Evolutionary conservation across 2,888 invertebrate species (phyloP), one percentile per base, ranked within the genome.

Genomic region (Thecophora atra): DNA sequence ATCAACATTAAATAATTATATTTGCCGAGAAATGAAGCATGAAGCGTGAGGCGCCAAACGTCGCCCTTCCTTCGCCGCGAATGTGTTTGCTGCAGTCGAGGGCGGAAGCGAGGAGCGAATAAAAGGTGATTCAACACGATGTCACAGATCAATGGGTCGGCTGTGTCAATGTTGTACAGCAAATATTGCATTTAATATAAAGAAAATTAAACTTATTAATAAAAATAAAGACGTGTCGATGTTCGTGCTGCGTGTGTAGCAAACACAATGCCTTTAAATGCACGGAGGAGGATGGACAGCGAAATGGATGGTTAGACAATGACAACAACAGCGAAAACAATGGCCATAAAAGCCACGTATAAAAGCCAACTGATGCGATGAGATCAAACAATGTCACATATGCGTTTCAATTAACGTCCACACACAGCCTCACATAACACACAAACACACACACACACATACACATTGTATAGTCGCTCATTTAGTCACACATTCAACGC

Each of bases 1-100:
- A 58, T 58, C 56, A 26, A 54, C 28, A 24, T 44, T 68, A 44
- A 58, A 58, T 58, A 44, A 68, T 68, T 21, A n/a, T 28, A 65
- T 65, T 44, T 51, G 52, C 5, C n/a, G 51, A n/a, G 17, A 26
- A 30, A n/a, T 52, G 51, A 63, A 51, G 65, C 51, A 17, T 52
- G 28, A n/a, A 65, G 47, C n/a, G 37, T 37, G 28, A n/a, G 51
- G 47, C n/a, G 37, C 11, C 37, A 37, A 37, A 11, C 2, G 37
- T 37, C 37, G 2, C 37, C 11, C 37, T 37, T 6, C 37, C 6
- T 37, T 51, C 51, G 6, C 1, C 0, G 51, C 51, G 51, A 51
- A 51, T 15, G n/a, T 15, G 51, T 8, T 8, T n/a, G n/a, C n/a
- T n/a, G n/a, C n/a, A n/a, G n/a, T n/a, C n/a, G n/a, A n/a, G n/a